A percentile compares a stretch with the other conserved stretches of the same genome.
These are phyloP conservation scores for Sphyrna mokarran DNA, from an alignment of 2,113 vertebrate species.

Conservation along the genomic window DNA sequence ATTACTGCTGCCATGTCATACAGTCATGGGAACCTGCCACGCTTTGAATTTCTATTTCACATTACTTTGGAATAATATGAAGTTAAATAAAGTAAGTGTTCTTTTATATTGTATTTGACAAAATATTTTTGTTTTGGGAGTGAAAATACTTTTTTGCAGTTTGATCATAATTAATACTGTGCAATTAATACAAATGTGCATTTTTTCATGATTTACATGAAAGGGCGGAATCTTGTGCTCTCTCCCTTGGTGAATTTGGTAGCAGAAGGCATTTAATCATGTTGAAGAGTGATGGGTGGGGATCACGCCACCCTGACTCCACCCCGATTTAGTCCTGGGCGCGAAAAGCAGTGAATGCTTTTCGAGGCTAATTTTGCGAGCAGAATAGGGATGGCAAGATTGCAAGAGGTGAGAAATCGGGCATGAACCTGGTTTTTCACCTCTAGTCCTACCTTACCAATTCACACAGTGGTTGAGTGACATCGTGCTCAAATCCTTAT, in stretches of 20 bases:
- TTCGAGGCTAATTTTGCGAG: background rate
- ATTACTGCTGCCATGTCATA: slow-evolving; percentile 10
- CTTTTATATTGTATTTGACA: background rate
- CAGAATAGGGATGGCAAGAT: too few species aligned
- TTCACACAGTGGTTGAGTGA: too few species aligned
- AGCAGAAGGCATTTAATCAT: background rate
- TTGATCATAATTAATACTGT: background rate
- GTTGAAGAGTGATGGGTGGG: too few species aligned
- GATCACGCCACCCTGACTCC: too few species aligned
- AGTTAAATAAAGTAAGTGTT: background rate
- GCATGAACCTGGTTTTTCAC: too few species aligned
- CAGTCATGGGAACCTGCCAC: slow-evolving; percentile 32
- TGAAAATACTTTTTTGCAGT: background rate
- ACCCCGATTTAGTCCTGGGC: background rate
- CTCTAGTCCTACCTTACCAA: too few species aligned
- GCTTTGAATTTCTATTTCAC: background rate
- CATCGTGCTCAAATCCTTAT: too few species aligned
- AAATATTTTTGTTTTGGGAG: background rate
- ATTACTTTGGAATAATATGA: background rate
- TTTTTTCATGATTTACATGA: background rate
- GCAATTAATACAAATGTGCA: background rate
- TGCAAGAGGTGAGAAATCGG: too few species aligned
- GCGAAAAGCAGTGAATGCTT: background rate
- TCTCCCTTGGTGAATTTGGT: background rate
- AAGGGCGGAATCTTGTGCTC: too few species aligned